Conservation (phyloP, 2,888 invertebrate species). For the Meloe dianella region DNA sequence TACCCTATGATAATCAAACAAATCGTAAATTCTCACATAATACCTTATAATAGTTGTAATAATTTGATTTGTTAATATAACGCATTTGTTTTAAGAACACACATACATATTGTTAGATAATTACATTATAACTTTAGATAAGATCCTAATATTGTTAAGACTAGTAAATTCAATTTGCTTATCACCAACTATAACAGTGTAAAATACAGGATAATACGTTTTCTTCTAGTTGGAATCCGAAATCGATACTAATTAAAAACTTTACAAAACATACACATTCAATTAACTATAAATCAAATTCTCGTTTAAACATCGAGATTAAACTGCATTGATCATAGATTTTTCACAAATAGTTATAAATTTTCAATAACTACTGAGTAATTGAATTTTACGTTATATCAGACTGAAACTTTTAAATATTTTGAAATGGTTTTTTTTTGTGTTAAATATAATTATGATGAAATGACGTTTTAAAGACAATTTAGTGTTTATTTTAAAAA, state of each 20-base stretch:
- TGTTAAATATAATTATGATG: background rate
- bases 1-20: background rate
- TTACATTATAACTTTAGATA: conserved; percentile 38
- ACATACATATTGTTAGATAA: conserved; percentile 22
- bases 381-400: background rate
- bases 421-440: background rate
- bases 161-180: conserved; percentile 43
- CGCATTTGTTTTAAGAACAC: conserved; percentile 33
- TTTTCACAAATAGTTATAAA: background rate
- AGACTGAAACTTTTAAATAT: background rate
- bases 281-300: conserved; percentile 9
- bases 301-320: background rate
- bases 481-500: background rate
- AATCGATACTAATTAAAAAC: conserved; percentile 16
- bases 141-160: conserved; percentile 34
- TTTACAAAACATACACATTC: conserved; percentile 7
- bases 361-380: background rate
- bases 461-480: background rate
- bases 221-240: background rate
- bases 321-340: background rate
- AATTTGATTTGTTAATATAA: conserved; percentile 14
- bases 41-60: conserved; percentile 10
- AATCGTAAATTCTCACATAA: conserved; percentile 7
- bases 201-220: conserved; percentile 6
- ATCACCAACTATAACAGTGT: conserved; percentile 29